Conservation (phyloP, 2,888 invertebrate species). For the Magallana nippona region DNA sequence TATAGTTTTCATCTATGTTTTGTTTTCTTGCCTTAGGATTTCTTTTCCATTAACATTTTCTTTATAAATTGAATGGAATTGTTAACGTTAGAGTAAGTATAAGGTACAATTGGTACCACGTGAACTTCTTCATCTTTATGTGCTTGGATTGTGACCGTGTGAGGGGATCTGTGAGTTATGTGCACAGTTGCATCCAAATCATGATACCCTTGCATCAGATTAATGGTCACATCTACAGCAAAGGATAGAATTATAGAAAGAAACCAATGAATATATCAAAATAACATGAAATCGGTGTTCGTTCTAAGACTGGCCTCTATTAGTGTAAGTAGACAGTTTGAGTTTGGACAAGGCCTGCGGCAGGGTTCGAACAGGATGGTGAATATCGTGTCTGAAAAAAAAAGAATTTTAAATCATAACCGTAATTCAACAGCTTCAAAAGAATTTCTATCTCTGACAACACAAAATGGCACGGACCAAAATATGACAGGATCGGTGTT, state of each 20-base stretch:
- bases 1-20: no score
- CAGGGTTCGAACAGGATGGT: conserved; percentile 40
- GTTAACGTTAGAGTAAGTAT: background rate
- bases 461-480: no score
- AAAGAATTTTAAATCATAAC: background rate
- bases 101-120: conserved; percentile 47
- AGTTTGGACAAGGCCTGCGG: conserved; percentile 28
- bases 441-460: background rate
- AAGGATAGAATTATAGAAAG: background rate
- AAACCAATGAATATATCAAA: background rate
- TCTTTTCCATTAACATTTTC: background rate
- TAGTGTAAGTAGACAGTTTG: background rate
- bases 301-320: conserved; percentile 34
- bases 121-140: conserved; percentile 53
- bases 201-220: conserved; percentile 58
- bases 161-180: conserved; percentile 42
- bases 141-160: conserved; percentile 50
- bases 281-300: background rate
- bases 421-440: background rate
- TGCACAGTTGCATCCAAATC: conserved; percentile 48
- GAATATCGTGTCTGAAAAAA: conserved; percentile 19
- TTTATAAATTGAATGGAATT: background rate
- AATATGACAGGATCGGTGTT: no score
- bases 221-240: conserved; percentile 53
- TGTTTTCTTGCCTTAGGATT: background rate